Percentiles rank a stretch among this genome's conserved stretches.
Evolutionary conservation across 2,888 invertebrate species (phyloP).

Genomic region (Philopedon plagiatum): DNA sequence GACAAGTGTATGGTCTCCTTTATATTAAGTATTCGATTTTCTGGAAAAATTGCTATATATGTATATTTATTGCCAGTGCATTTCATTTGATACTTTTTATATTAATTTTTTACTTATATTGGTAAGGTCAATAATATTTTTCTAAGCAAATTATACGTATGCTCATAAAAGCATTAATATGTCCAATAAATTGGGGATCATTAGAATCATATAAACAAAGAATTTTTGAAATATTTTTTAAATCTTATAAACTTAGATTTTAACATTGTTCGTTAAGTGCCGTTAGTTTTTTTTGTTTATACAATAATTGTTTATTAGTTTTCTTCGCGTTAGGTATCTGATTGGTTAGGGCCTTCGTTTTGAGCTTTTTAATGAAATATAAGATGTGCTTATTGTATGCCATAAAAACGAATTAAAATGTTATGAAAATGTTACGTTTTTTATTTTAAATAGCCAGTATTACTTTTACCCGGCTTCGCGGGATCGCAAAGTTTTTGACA

Average conservation of each 20-base stretch:
- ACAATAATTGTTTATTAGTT: not conserved
- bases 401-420: slow-evolving; percentile 17
- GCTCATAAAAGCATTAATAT: not conserved
- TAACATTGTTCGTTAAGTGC: not conserved
- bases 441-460: no score
- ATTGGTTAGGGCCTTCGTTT: slow-evolving; percentile 17
- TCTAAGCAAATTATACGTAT: slow-evolving; percentile 4
- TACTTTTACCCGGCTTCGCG: no score
- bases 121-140: slow-evolving; percentile 10
- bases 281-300: slow-evolving; percentile 9
- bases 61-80: not conserved
- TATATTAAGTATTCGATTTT: not conserved
- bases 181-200: not conserved
- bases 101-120: slow-evolving; percentile 1
- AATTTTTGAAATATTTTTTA: not conserved
- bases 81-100: slow-evolving; percentile 9
- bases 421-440: not conserved
- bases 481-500: no score
- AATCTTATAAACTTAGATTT: not conserved
- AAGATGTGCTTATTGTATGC: slow-evolving; percentile 22
- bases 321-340: not conserved
- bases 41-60: no score
- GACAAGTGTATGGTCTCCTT: not conserved
- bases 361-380: slow-evolving; percentile 17
- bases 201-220: not conserved